Base-by-base conservation (phyloP, 2,113 vertebrate genomes). In the Opisthocomus hoazin region DNA sequence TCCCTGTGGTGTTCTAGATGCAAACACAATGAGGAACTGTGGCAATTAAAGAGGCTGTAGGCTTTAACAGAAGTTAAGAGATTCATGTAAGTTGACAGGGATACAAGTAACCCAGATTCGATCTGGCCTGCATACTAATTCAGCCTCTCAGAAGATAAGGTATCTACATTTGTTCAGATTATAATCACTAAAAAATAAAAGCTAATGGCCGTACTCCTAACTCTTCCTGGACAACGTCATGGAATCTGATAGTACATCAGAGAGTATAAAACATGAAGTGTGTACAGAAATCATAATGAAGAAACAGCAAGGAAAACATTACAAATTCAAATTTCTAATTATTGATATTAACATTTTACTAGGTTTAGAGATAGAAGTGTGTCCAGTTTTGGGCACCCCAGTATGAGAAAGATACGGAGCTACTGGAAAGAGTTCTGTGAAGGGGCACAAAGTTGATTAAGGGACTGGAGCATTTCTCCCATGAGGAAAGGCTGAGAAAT, bases 41-140 rank as follows among this genome's bases (percentile, higher is more conserved):
- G 45, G 37, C 66, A 90, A 57, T n/a, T 70, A 88, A 96, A 88
- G 90, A 88, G 36, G n/a, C 82, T 93, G 64, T 85, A 92, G 85
- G 85, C 75, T 91, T 94, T 94, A 90, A 84, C 1, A 87, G 61
- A 84, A 89, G 32, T 90, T 75, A 94, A 93, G 70, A 90, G 36
- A 68, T 87, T 94, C 73, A 93, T 94, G 19, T 60, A 93, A 89
- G 65, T 41, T 93, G 94, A 92, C 89, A 96, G 65, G 53, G 41
- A 60, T 87, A 84, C 19, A 94, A 89, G 56, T 87, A 92, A 95
- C 86, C 68, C 60, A 93, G 93, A 95, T 96, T 70, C 2, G 0
- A 60, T 90, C 89, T 93, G 76, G 76, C 34, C 83, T 91, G 57
- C 63, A 71, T 87, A 60, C 24, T 94, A 84, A 93, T 90, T 90